Evolutionary conservation across 2,113 vertebrate genomes (phyloP).

Genomic region (Rhineura floridana): DNA sequence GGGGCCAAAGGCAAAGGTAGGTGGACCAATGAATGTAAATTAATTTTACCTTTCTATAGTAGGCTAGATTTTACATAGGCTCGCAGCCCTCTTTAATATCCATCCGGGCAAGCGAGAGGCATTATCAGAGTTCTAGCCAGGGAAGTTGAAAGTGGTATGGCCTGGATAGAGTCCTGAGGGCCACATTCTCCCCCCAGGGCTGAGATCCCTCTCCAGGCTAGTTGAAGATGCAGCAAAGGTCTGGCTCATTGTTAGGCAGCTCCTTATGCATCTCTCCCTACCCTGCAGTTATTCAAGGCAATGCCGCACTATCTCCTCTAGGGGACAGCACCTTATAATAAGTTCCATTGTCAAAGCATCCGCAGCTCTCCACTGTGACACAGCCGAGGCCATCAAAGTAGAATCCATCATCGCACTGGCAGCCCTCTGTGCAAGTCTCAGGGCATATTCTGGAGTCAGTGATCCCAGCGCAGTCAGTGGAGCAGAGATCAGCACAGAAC

Average conservation of each 20-base stretch:
- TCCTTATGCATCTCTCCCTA: not conserved
- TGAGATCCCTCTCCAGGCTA: too few relatives aligned
- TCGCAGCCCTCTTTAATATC: too few relatives aligned
- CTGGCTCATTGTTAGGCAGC: not conserved
- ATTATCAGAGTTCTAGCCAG: too few relatives aligned
- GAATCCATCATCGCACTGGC: constrained; percentile 78
- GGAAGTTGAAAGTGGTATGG: too few relatives aligned
- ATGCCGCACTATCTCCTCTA: too few relatives aligned
- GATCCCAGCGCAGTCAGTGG: constrained; percentile 73
- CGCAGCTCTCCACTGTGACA: constrained; percentile 72
- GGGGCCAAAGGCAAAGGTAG: too few relatives aligned
- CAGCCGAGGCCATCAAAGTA: constrained; percentile 76
- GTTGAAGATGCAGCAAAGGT: not conserved
- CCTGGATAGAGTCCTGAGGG: too few relatives aligned
- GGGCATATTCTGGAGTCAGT: constrained; percentile 58
- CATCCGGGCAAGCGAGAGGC: too few relatives aligned
- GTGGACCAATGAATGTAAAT: too few relatives aligned
- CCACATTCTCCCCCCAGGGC: too few relatives aligned
- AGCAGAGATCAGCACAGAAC: constrained; percentile 75
- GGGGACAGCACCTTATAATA: constrained; percentile 74
- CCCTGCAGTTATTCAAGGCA: not conserved
- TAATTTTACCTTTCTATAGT: too few relatives aligned
- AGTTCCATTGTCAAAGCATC: constrained; percentile 77
- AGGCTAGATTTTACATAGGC: too few relatives aligned
- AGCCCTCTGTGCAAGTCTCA: constrained; percentile 77